Conservation (phyloP, 1,140 invertebrate species). For the Camponotus floridanus region DNA sequence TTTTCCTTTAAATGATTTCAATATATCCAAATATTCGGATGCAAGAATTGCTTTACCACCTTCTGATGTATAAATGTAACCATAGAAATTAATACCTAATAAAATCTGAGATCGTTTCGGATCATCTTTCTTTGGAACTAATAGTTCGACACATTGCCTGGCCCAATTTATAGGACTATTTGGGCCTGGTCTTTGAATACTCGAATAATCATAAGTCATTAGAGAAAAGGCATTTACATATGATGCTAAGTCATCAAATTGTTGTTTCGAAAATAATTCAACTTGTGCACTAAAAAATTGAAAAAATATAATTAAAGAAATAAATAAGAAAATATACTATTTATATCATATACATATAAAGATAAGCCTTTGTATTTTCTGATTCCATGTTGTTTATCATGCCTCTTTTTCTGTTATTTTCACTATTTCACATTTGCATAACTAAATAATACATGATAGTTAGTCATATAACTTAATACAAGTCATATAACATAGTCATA, state of each 20-base stretch:
- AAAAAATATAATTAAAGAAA: background rate
- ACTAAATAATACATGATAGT: too few species aligned
- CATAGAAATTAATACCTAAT: conserved; percentile 97
- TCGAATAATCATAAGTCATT: conserved; percentile 98
- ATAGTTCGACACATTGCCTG: conserved; percentile 91
- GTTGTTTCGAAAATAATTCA: conserved; percentile 91
- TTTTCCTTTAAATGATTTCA: conserved; percentile 90
- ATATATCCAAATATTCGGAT: conserved; percentile 90
- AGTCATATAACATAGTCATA: too few species aligned
- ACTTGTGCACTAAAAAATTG: conserved; percentile 80
- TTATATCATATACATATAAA: background rate
- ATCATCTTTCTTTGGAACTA: conserved; percentile 89
- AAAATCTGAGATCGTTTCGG: conserved; percentile 92
- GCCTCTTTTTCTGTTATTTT: too few species aligned
- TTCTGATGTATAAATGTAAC: conserved; percentile 93
- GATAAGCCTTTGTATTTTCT: too few species aligned
- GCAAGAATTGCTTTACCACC: conserved; percentile 93
- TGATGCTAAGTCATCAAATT: conserved; percentile 92
- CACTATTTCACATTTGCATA: too few species aligned
- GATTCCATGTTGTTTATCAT: too few species aligned
- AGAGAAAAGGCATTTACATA: conserved; percentile 95
- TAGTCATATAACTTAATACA: too few species aligned
- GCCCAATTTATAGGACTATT: conserved; percentile 96
- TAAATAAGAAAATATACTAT: background rate
- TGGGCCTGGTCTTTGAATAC: conserved; percentile 92